Evolutionary conservation across 2,888 invertebrate species (phyloP), one percentile per base, ranked within the genome.

Genomic region (Clistopyga incitator): DNA sequence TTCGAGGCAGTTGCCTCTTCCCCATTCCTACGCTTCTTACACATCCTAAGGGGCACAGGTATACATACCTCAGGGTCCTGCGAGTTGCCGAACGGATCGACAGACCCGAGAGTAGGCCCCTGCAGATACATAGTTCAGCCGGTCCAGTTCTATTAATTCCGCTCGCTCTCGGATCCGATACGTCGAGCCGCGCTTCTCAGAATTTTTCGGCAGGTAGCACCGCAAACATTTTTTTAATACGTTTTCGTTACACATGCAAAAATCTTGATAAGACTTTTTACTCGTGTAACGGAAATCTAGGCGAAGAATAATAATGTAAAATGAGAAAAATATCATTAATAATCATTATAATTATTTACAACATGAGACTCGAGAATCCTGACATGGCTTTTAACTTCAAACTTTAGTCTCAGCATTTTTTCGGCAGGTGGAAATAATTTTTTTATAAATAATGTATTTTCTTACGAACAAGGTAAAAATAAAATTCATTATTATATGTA

Each of bases 161-260:
- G 85, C 86, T 88, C 87, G 84, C 87, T 88, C 87, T 13, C 61
- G 38, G 56, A 87, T 88, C 90, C 89, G 90, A 92, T 92, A 92
- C 91, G 91, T 91, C 91, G 90, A 89, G 86, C 89, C 85, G 86
- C 81, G 87, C 84, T 92, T 92, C 92, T 90, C 83, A 87, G 92
- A 92, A 92, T 70, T 59, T 29, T n/a, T 25, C 25, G 25, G 18
- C 56, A 23, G 56, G 42, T 64, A 64, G 8, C 38, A 18, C 4
- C 29, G 29, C 29, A 29, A n/a, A n/a, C n/a, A n/a, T n/a, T 29
- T 29, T 29, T 29, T 29, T 29, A 29, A 29, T 29, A 29, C 29
- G 29, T 4, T 29, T 29, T 29, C 4, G 4, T 29, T 29, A 29
- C 29, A 29, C 18, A 38, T 8, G 2, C 11, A 20, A 64, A 59